Conservation (phyloP, 2,113 vertebrate genomes). For the Meriones unguiculatus region DNA sequence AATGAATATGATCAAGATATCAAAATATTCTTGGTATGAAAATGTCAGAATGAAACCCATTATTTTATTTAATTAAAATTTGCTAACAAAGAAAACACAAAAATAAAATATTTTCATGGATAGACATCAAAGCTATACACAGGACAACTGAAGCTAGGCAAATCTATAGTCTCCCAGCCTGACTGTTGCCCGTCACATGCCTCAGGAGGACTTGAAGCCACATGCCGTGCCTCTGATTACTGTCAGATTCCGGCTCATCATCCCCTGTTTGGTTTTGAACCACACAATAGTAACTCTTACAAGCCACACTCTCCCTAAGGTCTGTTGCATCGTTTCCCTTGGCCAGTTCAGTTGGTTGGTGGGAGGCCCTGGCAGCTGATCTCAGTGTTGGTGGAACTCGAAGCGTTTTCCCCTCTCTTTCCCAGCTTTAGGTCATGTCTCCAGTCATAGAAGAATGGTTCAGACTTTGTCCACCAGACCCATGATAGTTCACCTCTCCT, state of each 20-base stretch:
- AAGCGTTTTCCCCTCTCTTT: background rate
- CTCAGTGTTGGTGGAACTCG: background rate
- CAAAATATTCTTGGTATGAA: background rate
- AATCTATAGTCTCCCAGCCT: rapidly evolving
- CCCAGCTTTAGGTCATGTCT: background rate
- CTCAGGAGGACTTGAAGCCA: background rate
- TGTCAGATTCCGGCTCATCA: background rate
- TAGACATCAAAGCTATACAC: background rate
- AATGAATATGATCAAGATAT: background rate
- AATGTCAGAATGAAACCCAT: background rate
- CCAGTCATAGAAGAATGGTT: background rate
- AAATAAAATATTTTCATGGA: background rate
- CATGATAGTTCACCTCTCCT: no score
- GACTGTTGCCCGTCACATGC: rapidly evolving
- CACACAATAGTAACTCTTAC: background rate
- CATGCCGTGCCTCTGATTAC: background rate
- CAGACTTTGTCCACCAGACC: background rate
- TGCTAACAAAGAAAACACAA: background rate
- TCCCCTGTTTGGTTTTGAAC: background rate
- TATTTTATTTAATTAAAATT: background rate
- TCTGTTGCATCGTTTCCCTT: background rate
- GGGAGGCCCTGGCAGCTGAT: background rate
- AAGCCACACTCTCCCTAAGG: background rate
- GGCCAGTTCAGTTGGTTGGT: background rate
- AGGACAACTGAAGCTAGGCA: background rate